Evolutionary conservation across 1,140 invertebrate genomes (phyloP), one percentile per base, ranked within the genome.

Genomic region (Ladona fulva): DNA sequence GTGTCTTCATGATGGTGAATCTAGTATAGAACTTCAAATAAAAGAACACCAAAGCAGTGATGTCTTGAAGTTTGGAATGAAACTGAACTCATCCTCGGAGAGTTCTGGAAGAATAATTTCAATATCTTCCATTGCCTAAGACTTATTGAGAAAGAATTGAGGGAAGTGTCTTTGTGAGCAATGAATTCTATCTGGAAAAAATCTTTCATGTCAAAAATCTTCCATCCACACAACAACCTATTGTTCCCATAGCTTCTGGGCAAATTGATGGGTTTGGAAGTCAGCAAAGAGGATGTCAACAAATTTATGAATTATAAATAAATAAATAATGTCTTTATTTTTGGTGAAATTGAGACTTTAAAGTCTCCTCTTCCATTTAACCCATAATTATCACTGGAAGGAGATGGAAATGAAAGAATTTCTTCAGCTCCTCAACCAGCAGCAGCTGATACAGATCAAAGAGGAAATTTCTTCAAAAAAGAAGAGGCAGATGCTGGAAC

Each of bases 241-340:
- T 52, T 52, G 44, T 52, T 52, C 44, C 44, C 19, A 19, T 11
- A 11, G 44, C 19, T 11, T 11, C 44, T 52, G 44, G 19, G 44
- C 44, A 74, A n/a, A 19, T 77, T 44, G 8, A 77, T 25, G 8
- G 24, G 10, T 25, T 76, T 76, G 25, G 25, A 76, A 76, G 8
- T n/a, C 42, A 42, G 76, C 10, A 76, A 78, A 42, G 75, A 25
- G n/a, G 77, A 78, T 1, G 79, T 10, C 74, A 25, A 74, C 22
- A 74, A 24, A 74, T 74, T 11, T 10, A 52, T 52, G 44, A 10
- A 52, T 52, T n/a, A n/a, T n/a, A n/a, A n/a, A n/a, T n/a, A n/a
- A n/a, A n/a, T n/a, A n/a, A 19, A 52, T n/a, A n/a, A n/a, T n/a
- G n/a, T n/a, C n/a, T n/a, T n/a, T n/a, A n/a, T n/a, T n/a, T n/a